Base-by-base conservation (phyloP, 2,888 invertebrate species). In the Drosophila niveifrons region DNA sequence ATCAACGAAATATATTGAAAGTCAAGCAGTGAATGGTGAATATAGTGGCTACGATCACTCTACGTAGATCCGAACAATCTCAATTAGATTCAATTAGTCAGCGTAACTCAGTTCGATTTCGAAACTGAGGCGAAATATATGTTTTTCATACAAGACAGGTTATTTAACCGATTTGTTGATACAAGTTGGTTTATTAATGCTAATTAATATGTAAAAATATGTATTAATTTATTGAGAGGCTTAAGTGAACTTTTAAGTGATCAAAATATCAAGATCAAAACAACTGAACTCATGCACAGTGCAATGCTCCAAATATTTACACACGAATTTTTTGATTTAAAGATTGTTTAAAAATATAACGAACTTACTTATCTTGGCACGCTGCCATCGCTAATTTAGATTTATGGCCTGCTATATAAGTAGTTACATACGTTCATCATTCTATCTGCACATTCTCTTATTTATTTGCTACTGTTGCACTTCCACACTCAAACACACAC, bases 1-100 rank as follows among this genome's bases (percentile, higher is more conserved):
- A 55, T 29, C 39, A 23, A 13, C 43, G 39, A 63, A 63, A 23
- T 56, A 46, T 36, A 34, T 51, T 51, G 50, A 41, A 68, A 78
- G 67, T 82, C 62, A 68, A 72, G 63, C 62, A 39, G 63, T 50
- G 17, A 18, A 69, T 62, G 67, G 63, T 51, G 48, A 39, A 47
- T 57, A 53, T 57, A 53, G 62, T 71, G 62, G 13, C 11, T 39
- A 17, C 52, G 44, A 31, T 10, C 10, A 31, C 13, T 51, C 10
- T 34, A 13, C 13, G 55, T 36, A 44, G 73, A 29, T 57, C 52
- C 59, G 6, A 61, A 47, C 57, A 48, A 48, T 56, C 52, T 67
- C 76, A 88, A 83, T 88, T 85, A 72, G 50, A 55, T 63, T 78
- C 78, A 88, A 83, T 83, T 82, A 72, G 56, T 62, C 63, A 53